Percentiles rank a stretch among this genome's conserved stretches.
phyloP scores from a whole-genome alignment of 2,797 vertebrate species.

The Bufotes viridis region DNA sequence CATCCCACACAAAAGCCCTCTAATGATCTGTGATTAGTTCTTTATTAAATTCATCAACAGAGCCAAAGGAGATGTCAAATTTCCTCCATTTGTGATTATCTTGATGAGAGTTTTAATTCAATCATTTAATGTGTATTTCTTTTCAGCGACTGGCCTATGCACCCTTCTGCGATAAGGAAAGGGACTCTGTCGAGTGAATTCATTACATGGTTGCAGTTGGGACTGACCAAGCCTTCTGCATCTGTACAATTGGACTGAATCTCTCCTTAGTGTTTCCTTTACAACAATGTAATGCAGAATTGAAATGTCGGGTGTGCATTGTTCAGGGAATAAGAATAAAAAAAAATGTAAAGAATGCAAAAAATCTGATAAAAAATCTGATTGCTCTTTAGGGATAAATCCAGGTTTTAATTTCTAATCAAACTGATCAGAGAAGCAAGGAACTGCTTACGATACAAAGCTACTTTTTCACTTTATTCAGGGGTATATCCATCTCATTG shows the following conservation, averaged over 20 bases:
- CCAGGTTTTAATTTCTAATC: no score
- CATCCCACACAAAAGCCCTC: constrained; percentile 94
- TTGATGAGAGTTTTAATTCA: constrained; percentile 99
- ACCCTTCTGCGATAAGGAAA: constrained; percentile 40
- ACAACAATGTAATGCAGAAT: background rate
- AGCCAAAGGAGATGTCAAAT: constrained; percentile 96
- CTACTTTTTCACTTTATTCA: no score
- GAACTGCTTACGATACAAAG: no score
- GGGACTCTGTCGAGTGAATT: constrained; percentile 38
- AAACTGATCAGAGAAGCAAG: no score
- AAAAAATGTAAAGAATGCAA: background rate
- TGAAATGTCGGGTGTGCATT: no score
- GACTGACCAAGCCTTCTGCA: background rate
- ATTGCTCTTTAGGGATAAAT: no score
- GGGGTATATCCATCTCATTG: no score
- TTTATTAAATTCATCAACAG: constrained; percentile 97
- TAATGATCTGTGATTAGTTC: constrained; percentile 99
- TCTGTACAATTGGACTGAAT: background rate
- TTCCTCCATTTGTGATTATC: constrained; percentile 91
- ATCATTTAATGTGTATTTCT: constrained; percentile 97
- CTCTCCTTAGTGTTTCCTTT: background rate
- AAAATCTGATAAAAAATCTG: background rate
- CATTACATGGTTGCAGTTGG: constrained; percentile 19
- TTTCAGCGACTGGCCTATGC: constrained; percentile 62
- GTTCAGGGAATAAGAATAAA: background rate